Evolutionary conservation across 2,113 vertebrate genomes (phyloP).

Genomic region (Peromyscus leucopus): DNA sequence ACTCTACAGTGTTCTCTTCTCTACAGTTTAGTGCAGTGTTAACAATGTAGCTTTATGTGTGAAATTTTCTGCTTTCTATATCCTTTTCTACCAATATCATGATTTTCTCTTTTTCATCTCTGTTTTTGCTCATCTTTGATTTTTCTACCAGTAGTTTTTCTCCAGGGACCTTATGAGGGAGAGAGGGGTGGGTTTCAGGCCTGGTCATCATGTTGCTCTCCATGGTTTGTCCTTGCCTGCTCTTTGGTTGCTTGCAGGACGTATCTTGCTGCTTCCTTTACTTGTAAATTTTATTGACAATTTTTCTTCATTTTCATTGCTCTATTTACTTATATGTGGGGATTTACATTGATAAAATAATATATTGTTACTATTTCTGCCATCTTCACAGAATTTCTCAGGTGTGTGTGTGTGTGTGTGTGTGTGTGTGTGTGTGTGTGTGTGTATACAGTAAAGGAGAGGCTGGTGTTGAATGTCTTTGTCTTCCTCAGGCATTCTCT

Average conservation of each 20-base stretch:
- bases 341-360: not conserved
- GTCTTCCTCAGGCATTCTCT: not conserved
- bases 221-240: not conserved
- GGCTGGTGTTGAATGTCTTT: not conserved
- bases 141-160: not conserved
- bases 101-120: not conserved
- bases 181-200: not conserved
- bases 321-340: not conserved
- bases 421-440: not conserved
- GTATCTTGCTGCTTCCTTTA: not conserved
- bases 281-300: not conserved
- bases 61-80: not conserved
- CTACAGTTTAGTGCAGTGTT: not conserved
- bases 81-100: not conserved
- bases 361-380: not conserved
- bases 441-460: not conserved
- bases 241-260: not conserved
- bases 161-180: not conserved
- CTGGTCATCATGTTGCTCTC: fast-evolving
- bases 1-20: not conserved
- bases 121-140: not conserved
- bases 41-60: not conserved
- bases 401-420: not conserved
- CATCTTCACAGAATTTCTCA: not conserved
- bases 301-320: not conserved